Base-by-base conservation (phyloP, 2,888 invertebrate species). In the Drosophila tripunctata region DNA sequence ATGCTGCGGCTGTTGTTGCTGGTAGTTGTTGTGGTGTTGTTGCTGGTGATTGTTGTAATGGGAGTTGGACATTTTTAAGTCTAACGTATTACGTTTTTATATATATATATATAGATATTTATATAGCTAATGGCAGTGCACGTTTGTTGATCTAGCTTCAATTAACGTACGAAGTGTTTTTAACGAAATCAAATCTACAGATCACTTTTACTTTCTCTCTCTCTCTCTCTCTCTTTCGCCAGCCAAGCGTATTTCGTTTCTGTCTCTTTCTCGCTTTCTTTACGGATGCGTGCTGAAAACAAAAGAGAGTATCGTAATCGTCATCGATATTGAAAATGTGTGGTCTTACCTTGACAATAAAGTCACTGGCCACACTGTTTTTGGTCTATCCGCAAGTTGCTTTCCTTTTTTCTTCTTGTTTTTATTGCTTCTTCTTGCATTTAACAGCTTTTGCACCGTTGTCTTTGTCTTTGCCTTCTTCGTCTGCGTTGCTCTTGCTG, bases 61-160 rank as follows among this genome's bases (percentile, higher is more conserved):
- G 45, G 81, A 79, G 74, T 87, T 85, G 75, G 84, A 85, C 84
- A 85, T 85, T 61, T 64, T 71, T 70, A 67, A 71, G 33, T 70
- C 68, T 70, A 65, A 57, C 68, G 67, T n/a, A 70, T 75, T 81
- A 74, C 38, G n/a, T 68, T 35, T 67, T 51, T 55, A 67, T 71
- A 24, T 60, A 15, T 50, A 15, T 63, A 38, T 60, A 12, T 67
- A 56, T 65, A 64, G 56, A 58, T 47, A 62, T 65, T 48, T 62
- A 66, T 82, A 79, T 63, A 70, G 60, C 75, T 87, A 88, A 89
- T 89, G 89, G 89, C 89, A 89, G 89, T 89, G 87, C 87, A 80
- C 77, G 79, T 87, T 87, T 87, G 73, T 74, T 83, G 85, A 80
- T 84, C 77, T 76, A 77, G 75, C 74, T 75, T 81, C 74, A 76